Percentiles rank a stretch among this genome's conserved stretches.
Conservation (phyloP, 1,140 invertebrate species). For the Drosophila bipectinata region DNA sequence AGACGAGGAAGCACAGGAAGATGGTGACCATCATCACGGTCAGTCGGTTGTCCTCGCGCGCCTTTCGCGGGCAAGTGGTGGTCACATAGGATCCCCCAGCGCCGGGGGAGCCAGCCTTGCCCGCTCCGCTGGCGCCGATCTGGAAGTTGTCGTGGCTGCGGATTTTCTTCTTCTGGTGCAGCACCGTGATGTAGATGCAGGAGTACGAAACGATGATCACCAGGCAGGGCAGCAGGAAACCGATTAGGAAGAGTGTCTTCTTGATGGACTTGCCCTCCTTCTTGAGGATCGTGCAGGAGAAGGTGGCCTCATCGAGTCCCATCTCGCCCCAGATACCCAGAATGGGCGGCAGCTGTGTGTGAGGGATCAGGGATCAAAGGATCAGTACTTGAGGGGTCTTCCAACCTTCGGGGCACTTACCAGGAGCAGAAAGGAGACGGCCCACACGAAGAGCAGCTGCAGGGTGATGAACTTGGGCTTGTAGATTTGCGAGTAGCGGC, state of each 20-base stretch:
- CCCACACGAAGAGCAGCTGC: constrained; percentile 92
- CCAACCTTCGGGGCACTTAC: constrained; percentile 81
- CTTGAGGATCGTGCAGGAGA: constrained; percentile 93
- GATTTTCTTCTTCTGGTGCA: constrained; percentile 89
- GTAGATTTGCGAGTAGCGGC: constrained; percentile 90
- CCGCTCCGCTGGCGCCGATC: constrained; percentile 39
- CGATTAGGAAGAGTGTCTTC: constrained; percentile 92
- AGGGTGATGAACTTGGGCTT: constrained; percentile 88
- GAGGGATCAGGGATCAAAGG: constrained; percentile 82
- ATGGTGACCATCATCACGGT: constrained; percentile 94
- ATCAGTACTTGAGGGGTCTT: not conserved
- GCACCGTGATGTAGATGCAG: constrained; percentile 93
- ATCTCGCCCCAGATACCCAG: constrained; percentile 92
- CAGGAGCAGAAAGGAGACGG: constrained; percentile 88
- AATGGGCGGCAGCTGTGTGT: constrained; percentile 90
- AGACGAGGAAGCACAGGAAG: constrained; percentile 92
- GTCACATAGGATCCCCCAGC: constrained; percentile 62
- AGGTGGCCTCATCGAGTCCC: constrained; percentile 90
- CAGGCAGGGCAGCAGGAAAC: constrained; percentile 91
- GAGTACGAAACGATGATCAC: constrained; percentile 93
- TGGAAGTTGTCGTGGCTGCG: constrained; percentile 74
- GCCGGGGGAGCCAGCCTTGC: constrained; percentile 50
- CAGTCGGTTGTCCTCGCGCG: constrained; percentile 90
- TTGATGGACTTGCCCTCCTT: constrained; percentile 92
- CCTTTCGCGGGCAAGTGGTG: constrained; percentile 64